Evolutionary conservation across 1,140 invertebrate species (phyloP), one percentile per base, ranked within the genome.

Genomic region (Scaptomyza pallida): DNA sequence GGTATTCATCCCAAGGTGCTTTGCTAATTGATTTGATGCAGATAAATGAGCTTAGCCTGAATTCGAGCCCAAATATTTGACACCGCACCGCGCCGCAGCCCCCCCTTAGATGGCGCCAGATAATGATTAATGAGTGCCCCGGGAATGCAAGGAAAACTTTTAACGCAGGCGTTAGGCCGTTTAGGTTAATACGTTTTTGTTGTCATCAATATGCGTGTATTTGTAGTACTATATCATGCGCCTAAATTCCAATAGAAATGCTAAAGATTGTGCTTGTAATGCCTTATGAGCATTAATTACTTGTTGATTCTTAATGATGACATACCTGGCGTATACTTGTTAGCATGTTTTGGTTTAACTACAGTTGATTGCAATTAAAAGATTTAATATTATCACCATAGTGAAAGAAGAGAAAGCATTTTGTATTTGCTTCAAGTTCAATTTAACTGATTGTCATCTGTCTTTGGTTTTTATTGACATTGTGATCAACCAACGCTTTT

Each of bases 1-100:
- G 47, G 21, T 52, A 57, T n/a, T n/a, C n/a, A n/a, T 57, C 67
- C 75, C 81, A 78, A 88, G 81, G 78, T 88, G 67, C 59, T 80
- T 50, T 56, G 47, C 82, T 88, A 88, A 88, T 88, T 88, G 82
- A 82, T 88, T 82, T 78, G 83, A 88, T 88, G 71, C 73, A 88
- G 82, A 88, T 88, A 88, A 88, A 89, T 88, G 83, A 83, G 71
- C 72, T 68, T 59, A 72, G 48, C 61, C 61, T 62, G 48, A 60
- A 75, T 62, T 26, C 47, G 6, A 33, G 51, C 10, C 10, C 51
- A 52, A 33, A 44, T 30, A 40, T 9, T 54, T 30, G 35, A 13
- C 54, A 5, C 40, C 43, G 15, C 19, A 16, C 44, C 12, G 15
- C 43, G 21, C 50, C n/a, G n/a, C n/a, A n/a, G n/a, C n/a, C n/a